A percentile compares a stretch with the other conserved stretches of the same genome.
These are phyloP conservation scores for Caerostris darwini DNA, from an alignment of 1,140 invertebrate genomes.

Conservation along the genomic window DNA sequence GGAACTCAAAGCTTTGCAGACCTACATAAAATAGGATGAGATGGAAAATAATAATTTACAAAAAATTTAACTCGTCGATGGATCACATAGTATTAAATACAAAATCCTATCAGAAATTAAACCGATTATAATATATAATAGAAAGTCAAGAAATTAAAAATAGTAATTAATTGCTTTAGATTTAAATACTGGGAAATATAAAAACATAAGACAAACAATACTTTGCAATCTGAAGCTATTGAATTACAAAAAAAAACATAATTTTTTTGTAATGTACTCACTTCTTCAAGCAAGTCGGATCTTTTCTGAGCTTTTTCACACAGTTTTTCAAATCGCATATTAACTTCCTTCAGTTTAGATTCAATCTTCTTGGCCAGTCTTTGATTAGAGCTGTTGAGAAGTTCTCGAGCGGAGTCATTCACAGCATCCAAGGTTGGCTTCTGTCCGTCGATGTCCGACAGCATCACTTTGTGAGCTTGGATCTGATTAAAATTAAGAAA, in stretches of 20 bases:
- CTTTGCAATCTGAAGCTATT: too few relatives aligned
- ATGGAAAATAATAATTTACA: too few relatives aligned
- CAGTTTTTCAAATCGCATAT: constrained; percentile 91
- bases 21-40: not conserved
- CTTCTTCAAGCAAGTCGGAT: constrained; percentile 90
- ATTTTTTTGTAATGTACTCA: too few relatives aligned
- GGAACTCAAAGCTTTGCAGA: constrained; percentile 85
- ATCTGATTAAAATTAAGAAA: constrained; percentile 83
- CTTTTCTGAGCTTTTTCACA: constrained; percentile 90
- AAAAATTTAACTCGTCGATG: too few relatives aligned
- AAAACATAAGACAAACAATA: too few relatives aligned
- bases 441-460: constrained; percentile 92
- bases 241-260: too few relatives aligned
- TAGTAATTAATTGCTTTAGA: too few relatives aligned
- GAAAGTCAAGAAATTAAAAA: too few relatives aligned
- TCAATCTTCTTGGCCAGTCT: constrained; percentile 94
- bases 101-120: too few relatives aligned
- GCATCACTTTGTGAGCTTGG: constrained; percentile 89
- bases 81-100: too few relatives aligned
- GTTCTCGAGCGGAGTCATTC: constrained; percentile 88
- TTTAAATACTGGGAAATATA: too few relatives aligned
- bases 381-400: constrained; percentile 92
- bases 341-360: constrained; percentile 92
- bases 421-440: constrained; percentile 92
- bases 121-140: too few relatives aligned